phyloP scores from a whole-genome alignment of 2,113 vertebrate genomes.

The Willisornis vidua region DNA sequence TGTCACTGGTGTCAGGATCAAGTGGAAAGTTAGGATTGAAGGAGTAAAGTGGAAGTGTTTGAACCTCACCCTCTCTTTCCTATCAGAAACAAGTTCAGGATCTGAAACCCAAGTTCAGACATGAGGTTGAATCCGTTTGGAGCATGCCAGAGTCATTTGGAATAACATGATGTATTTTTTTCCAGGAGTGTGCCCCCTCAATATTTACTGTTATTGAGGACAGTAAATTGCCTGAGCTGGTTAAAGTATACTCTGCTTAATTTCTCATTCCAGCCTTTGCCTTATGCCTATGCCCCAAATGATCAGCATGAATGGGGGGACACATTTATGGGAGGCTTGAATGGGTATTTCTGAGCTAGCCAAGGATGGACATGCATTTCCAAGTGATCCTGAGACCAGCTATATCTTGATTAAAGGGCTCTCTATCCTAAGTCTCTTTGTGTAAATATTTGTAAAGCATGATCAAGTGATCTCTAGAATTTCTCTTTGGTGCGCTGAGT shows the following conservation, averaged over 20 bases:
- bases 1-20: constrained; percentile 70
- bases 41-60: constrained; percentile 46
- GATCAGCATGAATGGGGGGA: not conserved
- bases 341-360: constrained; percentile 56
- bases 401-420: constrained; percentile 50
- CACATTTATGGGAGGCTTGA: constrained; percentile 39
- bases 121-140: constrained; percentile 40
- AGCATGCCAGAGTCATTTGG: constrained; percentile 36
- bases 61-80: constrained; percentile 43
- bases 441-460: constrained; percentile 66
- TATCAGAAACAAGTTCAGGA: constrained; percentile 45
- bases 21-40: constrained; percentile 61
- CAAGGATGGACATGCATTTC: constrained; percentile 52
- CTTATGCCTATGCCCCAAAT: constrained; percentile 36
- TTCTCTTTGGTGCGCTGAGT: constrained; percentile 57
- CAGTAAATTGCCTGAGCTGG: constrained; percentile 43
- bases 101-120: constrained; percentile 42
- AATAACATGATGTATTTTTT: constrained; percentile 43
- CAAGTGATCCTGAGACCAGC: constrained; percentile 69
- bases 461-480: constrained; percentile 38
- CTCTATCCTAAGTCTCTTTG: constrained; percentile 44
- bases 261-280: constrained; percentile 37
- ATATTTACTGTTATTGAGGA: constrained; percentile 57
- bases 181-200: constrained; percentile 57
- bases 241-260: constrained; percentile 23